phyloP scores from a whole-genome alignment of 2,113 vertebrate genomes.

The Phyllopteryx taeniolatus region DNA sequence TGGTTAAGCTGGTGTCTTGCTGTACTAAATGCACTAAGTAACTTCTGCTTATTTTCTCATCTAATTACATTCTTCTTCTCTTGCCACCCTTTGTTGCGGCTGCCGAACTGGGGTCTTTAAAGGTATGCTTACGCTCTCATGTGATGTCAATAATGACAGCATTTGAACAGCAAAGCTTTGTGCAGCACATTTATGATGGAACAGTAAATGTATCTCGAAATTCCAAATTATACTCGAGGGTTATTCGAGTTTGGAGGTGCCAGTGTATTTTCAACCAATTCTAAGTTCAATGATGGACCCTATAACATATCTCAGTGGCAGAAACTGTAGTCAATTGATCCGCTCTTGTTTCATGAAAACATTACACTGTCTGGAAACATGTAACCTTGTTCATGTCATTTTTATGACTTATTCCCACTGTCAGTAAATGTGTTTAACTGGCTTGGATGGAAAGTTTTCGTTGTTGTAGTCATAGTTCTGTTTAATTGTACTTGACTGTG shows the following conservation, averaged over 20 bases:
- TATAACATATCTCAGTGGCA: conserved; percentile 1
- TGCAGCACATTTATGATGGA: no score
- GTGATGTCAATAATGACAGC: no score
- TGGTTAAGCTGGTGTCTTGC: not conserved
- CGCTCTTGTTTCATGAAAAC: conserved; percentile 8
- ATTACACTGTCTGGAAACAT: conserved; percentile 1
- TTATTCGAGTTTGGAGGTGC: not conserved
- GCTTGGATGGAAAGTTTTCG: conserved; percentile 30
- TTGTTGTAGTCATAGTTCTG: not conserved
- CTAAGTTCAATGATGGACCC: conserved; percentile 11
- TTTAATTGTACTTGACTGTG: conserved; percentile 19
- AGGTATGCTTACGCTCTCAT: no score
- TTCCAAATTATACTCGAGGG: no score
- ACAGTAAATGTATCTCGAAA: no score
- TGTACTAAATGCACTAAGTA: not conserved
- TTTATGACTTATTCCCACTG: conserved; percentile 15
- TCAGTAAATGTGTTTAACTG: conserved; percentile 36
- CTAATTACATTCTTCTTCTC: not conserved
- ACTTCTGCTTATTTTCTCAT: not conserved
- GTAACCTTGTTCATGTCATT: conserved; percentile 13
- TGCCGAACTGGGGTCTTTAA: no score
- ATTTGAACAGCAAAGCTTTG: no score
- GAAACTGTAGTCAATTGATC: conserved; percentile 5
- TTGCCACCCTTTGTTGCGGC: no score
- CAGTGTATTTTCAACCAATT: conserved; percentile 1